phyloP scores from a whole-genome alignment of 2,113 vertebrate genomes.

The Sminthopsis crassicaudata region DNA sequence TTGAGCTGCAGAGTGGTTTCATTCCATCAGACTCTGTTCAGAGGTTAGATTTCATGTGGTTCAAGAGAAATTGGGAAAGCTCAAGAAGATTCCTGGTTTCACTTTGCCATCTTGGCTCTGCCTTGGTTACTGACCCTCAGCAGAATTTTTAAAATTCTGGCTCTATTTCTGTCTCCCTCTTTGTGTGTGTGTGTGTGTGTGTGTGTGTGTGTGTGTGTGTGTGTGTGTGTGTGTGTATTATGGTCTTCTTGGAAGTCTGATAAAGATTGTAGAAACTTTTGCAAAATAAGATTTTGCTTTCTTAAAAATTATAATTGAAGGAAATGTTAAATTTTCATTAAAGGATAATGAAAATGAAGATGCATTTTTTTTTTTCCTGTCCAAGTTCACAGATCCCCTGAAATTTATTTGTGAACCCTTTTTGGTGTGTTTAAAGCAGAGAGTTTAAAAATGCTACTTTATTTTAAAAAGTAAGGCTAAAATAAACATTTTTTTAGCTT shows the following conservation, averaged over 20 bases:
- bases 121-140: no score
- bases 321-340: background rate
- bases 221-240: background rate
- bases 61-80: no score
- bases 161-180: no score
- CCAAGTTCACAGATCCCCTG: background rate
- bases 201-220: no score
- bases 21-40: no score
- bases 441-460: background rate
- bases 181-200: no score
- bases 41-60: no score
- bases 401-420: background rate
- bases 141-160: no score
- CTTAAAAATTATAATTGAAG: background rate
- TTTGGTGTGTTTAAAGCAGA: background rate
- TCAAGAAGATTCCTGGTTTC: no score
- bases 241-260: background rate
- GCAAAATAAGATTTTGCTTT: background rate
- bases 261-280: background rate
- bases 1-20: no score
- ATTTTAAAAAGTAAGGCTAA: background rate
- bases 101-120: no score
- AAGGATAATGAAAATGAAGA: background rate
- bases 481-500: background rate
- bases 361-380: background rate